Percentiles rank a stretch among this genome's conserved stretches.
Conservation (phyloP, 2,113 vertebrate genomes). For the Acanthisitta chloris region DNA sequence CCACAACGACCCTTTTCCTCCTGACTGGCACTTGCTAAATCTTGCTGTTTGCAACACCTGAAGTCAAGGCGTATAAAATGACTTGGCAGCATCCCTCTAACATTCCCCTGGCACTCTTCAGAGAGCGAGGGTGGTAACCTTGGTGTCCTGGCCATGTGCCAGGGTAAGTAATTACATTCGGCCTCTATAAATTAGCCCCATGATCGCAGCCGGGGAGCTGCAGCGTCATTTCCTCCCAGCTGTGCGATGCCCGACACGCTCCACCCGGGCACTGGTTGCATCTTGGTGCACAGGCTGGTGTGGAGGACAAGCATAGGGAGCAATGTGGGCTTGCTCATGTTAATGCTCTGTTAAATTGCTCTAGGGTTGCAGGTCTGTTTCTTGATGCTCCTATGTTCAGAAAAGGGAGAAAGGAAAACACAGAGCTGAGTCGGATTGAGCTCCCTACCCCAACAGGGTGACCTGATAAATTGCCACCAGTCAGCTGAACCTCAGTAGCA, state of each 20-base stretch:
- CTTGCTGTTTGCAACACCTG: not conserved
- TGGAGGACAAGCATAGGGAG: fast-evolving
- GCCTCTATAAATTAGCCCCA: not conserved
- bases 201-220: not conserved
- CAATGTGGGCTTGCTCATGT: fast-evolving
- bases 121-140: constrained; percentile 39
- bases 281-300: fast-evolving
- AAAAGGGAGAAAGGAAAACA: not conserved
- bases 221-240: not conserved
- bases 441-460: not conserved
- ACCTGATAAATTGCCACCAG: constrained; percentile 50
- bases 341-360: not conserved
- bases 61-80: not conserved
- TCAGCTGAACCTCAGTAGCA: not conserved
- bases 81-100: constrained; percentile 17
- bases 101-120: not conserved
- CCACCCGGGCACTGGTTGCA: not conserved
- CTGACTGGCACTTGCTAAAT: not conserved
- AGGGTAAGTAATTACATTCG: constrained; percentile 14
- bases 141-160: not conserved
- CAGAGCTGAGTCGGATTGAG: not conserved
- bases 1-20: not conserved
- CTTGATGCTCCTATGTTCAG: fast-evolving
- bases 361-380: not conserved
- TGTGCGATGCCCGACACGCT: fast-evolving